Percentiles rank a stretch among this genome's conserved stretches.
These are phyloP conservation scores for Cephalotes varians DNA, from an alignment of 2,888 invertebrate species.

Conservation along the genomic window DNA sequence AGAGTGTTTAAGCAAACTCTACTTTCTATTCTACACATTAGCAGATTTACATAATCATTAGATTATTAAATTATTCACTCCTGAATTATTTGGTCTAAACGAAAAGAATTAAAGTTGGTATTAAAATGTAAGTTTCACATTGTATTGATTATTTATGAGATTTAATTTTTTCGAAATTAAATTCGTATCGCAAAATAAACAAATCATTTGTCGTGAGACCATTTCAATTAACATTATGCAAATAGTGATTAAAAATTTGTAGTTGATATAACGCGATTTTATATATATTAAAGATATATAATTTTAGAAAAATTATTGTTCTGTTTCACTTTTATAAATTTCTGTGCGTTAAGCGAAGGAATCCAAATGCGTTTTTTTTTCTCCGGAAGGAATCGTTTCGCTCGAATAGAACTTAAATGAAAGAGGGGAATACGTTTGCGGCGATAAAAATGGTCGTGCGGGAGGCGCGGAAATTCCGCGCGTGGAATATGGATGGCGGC, in stretches of 20 bases:
- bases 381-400: not conserved
- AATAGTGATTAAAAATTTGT: too few relatives aligned
- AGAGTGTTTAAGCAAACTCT: slow-evolving; percentile 16
- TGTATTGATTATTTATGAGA: too few relatives aligned
- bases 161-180: too few relatives aligned
- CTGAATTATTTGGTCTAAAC: not conserved
- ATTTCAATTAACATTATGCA: not conserved
- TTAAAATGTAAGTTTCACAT: too few relatives aligned
- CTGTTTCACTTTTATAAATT: not conserved
- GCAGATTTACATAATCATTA: not conserved
- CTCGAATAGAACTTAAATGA: slow-evolving; percentile 14
- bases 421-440: not conserved
- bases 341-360: not conserved
- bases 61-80: slow-evolving; percentile 8
- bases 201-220: too few relatives aligned
- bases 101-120: not conserved
- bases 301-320: not conserved
- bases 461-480: slow-evolving; percentile 31
- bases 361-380: not conserved
- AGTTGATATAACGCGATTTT: too few relatives aligned
- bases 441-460: not conserved
- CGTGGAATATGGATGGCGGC: not conserved
- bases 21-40: slow-evolving; percentile 5
- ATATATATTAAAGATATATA: not conserved
- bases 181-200: too few relatives aligned